phyloP scores from a whole-genome alignment of 2,113 vertebrate genomes.

The Meles meles region DNA sequence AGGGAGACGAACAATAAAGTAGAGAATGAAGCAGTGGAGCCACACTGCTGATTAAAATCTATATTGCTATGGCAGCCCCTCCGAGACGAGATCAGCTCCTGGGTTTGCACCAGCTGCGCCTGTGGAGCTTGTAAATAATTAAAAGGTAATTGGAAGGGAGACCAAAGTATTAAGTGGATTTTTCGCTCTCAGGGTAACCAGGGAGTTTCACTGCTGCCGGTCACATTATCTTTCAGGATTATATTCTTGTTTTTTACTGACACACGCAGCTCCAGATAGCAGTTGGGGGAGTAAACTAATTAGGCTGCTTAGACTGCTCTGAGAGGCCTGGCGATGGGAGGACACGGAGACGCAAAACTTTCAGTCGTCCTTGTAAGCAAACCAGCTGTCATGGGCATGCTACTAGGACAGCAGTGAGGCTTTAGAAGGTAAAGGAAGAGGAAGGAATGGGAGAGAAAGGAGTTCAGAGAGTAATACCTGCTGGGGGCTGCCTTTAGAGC shows the following conservation, averaged over 20 bases:
- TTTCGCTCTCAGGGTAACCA: constrained; percentile 63
- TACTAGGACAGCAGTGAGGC: background rate
- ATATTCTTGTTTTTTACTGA: constrained; percentile 28
- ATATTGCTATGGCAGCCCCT: constrained; percentile 73
- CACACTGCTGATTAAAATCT: constrained; percentile 71
- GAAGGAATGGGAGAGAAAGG: background rate
- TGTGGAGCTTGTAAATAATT: constrained; percentile 79
- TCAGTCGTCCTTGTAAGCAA: background rate
- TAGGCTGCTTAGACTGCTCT: background rate
- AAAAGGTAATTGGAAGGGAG: constrained; percentile 75
- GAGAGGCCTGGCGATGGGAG: background rate
- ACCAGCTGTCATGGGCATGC: background rate
- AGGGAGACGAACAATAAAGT: constrained; percentile 69
- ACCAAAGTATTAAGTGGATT: constrained; percentile 74
- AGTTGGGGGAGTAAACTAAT: constrained; percentile 22
- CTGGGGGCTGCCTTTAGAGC: background rate
- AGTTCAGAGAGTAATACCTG: background rate
- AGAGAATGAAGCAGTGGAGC: constrained; percentile 63
- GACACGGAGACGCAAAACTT: background rate
- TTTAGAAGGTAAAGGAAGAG: background rate
- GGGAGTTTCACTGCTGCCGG: constrained; percentile 69
- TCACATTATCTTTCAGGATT: constrained; percentile 55
- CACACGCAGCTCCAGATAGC: constrained; percentile 47
- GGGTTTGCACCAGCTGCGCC: constrained; percentile 65
- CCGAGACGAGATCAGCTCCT: constrained; percentile 64